Percentiles rank a stretch among this genome's conserved stretches.
phyloP scores from a whole-genome alignment of 2,797 vertebrate species.

The Bufotes viridis region DNA sequence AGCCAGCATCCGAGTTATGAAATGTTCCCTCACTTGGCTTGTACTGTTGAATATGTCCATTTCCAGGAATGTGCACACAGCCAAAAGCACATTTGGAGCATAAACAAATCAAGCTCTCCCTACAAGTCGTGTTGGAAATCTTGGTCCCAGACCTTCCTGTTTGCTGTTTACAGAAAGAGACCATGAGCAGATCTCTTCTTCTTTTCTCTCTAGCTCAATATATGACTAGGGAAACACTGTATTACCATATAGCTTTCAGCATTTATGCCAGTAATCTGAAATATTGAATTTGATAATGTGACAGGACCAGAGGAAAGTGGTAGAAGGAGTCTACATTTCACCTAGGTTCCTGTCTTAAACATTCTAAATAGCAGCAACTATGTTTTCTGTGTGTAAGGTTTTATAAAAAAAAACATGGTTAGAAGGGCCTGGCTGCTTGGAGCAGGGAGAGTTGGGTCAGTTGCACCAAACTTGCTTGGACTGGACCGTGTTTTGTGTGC shows the following conservation, averaged over 20 bases:
- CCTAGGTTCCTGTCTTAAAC: no score
- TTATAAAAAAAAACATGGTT: no score
- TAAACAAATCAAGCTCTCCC: constrained; percentile 26
- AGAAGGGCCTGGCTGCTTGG: no score
- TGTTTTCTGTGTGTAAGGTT: no score
- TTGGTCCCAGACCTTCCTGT: constrained; percentile 22
- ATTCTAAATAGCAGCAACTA: no score
- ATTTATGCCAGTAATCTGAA: not conserved
- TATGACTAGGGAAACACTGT: not conserved
- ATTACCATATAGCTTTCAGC: not conserved
- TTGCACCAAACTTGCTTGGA: no score
- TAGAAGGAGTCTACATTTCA: no score
- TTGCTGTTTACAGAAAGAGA: constrained; percentile 32
- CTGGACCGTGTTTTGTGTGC: no score
- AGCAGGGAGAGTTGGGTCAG: no score
- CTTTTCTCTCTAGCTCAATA: constrained; percentile 3
- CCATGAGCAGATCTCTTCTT: not conserved
- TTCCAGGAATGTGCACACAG: constrained; percentile 37
- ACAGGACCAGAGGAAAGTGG: not conserved
- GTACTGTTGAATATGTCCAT: not conserved
- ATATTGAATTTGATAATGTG: not conserved
- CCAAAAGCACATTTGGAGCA: constrained; percentile 32
- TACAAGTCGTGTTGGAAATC: constrained; percentile 14
- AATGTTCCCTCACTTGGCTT: constrained; percentile 20
- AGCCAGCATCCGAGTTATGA: constrained; percentile 23